Evolutionary conservation across 2,797 vertebrate species (phyloP), one percentile per base, ranked within the genome.

Genomic region (Mormyrops boulengeri): DNA sequence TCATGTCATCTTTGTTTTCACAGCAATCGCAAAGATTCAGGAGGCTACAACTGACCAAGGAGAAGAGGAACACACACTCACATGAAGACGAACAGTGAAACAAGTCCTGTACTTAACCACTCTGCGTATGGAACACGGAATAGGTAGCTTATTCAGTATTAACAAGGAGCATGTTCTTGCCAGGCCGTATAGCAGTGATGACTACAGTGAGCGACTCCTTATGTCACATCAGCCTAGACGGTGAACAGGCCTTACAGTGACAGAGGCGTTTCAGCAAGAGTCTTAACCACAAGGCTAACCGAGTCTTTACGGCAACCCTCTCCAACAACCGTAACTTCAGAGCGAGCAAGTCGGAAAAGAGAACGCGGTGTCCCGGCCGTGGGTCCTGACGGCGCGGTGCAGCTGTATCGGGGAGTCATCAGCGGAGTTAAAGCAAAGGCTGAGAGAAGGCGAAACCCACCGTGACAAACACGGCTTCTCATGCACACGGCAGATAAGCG

Each of bases 401-500:
- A 57, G 90, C 44, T 90, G 90, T 95, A 95, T 95, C 95, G 12
- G n/a, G 84, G 90, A 93, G 93, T 93, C 94, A 95, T 95, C 95
- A 92, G 91, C 91, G 92, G 93, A 93, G 94, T 94, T 93, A 95
- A 89, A 91, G 93, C 92, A 12, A 30, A 94, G 91, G 89, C 85
- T 90, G 30, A 44, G 30, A 26, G 49, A 52, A 38, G 88, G 89
- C 85, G 55, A 90, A 87, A 90, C 85, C 90, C 92, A 93, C 94
- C 95, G 94, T 96, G 95, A 96, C 96, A 94, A 96, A 96, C 93
- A 91, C 94, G 92, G 95, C 95, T 94, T 95, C 94, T 94, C 90
- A 93, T 96, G 96, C 95, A 94, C 92, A 93, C 92, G 91, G 17
- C 94, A 96, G 96, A 96, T 96, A 96, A 96, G 96, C 95, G 92